Conservation (phyloP, 2,888 invertebrate genomes). For the Mongoloraphidia duomilia region DNA sequence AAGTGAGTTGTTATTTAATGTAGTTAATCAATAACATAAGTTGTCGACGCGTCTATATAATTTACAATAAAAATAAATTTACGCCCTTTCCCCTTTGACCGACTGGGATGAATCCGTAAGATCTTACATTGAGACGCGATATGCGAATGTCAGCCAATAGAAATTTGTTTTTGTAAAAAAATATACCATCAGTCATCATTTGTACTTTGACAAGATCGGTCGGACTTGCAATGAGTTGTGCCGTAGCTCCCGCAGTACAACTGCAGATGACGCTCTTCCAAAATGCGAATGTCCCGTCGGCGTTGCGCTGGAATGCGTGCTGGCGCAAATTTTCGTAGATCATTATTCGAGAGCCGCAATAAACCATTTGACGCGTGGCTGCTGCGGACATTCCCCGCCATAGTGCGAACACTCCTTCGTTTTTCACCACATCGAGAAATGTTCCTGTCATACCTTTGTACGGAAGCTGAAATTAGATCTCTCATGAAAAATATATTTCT, state of each 20-base stretch:
- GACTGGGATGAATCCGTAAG: too few species aligned
- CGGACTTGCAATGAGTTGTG: slow-evolving; percentile 84
- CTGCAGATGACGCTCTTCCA: slow-evolving; percentile 55
- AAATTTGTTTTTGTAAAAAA: background rate
- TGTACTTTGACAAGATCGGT: slow-evolving; percentile 89
- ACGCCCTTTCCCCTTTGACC: too few species aligned
- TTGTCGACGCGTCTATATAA: too few species aligned
- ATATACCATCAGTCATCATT: slow-evolving; percentile 77
- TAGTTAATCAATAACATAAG: too few species aligned
- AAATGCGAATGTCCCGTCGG: slow-evolving; percentile 51
- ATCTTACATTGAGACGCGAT: too few species aligned
- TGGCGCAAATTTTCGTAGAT: slow-evolving; percentile 73
- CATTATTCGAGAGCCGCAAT: slow-evolving; percentile 72
- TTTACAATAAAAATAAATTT: too few species aligned
- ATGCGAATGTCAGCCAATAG: too few species aligned
- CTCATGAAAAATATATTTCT: too few species aligned
- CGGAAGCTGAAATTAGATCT: slow-evolving; percentile 29
- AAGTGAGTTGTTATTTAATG: too few species aligned
- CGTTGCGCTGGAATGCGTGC: slow-evolving; percentile 46
- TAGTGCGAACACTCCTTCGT: slow-evolving; percentile 69
- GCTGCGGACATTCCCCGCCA: slow-evolving; percentile 87
- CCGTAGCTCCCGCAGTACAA: slow-evolving; percentile 66
- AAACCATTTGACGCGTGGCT: slow-evolving; percentile 70
- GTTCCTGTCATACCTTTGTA: slow-evolving; percentile 72
- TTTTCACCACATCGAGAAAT: slow-evolving; percentile 61